Evolutionary conservation across 2,888 invertebrate genomes (phyloP).

Genomic region (Diplazon laetatorius): DNA sequence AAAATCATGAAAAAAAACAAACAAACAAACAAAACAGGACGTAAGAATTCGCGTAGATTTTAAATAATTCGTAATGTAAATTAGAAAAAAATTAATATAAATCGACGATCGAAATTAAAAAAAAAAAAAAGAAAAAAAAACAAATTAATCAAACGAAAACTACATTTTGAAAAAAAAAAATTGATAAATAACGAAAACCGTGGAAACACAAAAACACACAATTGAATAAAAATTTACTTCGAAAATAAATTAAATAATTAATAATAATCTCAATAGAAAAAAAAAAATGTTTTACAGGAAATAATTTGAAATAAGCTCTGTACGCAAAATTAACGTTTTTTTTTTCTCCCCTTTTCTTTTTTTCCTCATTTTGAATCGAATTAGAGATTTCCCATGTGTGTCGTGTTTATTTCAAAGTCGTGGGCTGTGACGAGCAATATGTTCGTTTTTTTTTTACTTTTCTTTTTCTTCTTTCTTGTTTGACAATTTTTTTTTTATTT

Average conservation of each 20-base stretch:
- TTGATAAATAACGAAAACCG: conserved; percentile 59
- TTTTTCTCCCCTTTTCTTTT: too few relatives aligned
- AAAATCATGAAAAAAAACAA: conserved; percentile 65
- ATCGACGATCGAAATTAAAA: conserved; percentile 66
- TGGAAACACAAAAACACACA: conserved; percentile 57
- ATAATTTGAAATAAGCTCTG: not conserved
- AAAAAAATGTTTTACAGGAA: not conserved
- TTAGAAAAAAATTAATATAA: too few relatives aligned
- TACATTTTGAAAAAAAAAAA: conserved; percentile 63
- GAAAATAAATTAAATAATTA: too few relatives aligned
- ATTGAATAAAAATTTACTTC: not conserved
- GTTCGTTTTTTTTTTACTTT: conserved; percentile 9
- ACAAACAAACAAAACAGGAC: conserved; percentile 56
- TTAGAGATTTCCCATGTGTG: not conserved
- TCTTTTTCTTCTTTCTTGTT: conserved; percentile 25
- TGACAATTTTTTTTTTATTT: too few relatives aligned
- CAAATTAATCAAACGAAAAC: too few relatives aligned
- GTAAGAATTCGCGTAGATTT: too few relatives aligned
- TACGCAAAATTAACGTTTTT: not conserved
- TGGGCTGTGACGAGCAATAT: conserved; percentile 11
- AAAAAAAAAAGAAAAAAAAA: conserved; percentile 55
- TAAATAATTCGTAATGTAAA: too few relatives aligned
- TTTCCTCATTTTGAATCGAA: not conserved
- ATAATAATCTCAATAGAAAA: not conserved
- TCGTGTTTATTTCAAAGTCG: conserved; percentile 8